Base-by-base conservation (phyloP, 2,113 vertebrate species). In the Mirounga angustirostris region DNA sequence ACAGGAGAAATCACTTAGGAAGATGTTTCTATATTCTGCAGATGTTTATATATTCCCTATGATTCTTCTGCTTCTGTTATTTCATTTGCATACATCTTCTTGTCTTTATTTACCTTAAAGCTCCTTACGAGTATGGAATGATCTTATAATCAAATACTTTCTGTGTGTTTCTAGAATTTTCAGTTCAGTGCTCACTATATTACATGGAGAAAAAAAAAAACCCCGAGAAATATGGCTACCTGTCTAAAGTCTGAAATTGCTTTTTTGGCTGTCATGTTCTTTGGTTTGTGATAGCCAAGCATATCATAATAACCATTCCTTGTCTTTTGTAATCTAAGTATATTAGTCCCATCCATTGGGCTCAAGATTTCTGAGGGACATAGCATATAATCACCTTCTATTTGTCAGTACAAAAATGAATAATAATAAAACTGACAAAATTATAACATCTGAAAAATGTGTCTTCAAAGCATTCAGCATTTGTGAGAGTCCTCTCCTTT, bases 11-110 rank as follows among this genome's bases (percentile, higher is more conserved):
- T 65, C 6, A 8, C 33, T 87, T 81, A 92, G 82, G 74, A 90
- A 88, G 87, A 88, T 69, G 46, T 84, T 94, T 95, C 92, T 82
- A 14, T 92, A 81, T 61, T 91, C 52, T 94, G 65, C 95, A 97
- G 63, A 93, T 94, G 89, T 93, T 98, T 91, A 40, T 80, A 54
- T 91, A 86, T 95, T 84, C 88, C 28, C 26, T 33, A 73, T 69
- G 36, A 73, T n/a, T 94, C 12, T 24, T 83, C 7, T 91, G 26
- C 56, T 93, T 79, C 85, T 94, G n/a, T 86, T 86, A 33, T 93
- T 85, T 69, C 7, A 71, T 86, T 90, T 94, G 76, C 43, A 98
- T 88, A 46, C 28, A 85, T 52, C 28, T 78, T 93, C 84, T 84
- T 83, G 14, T 69, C 92, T 63, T 88, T 84, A 71, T 40, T 95